Conservation (phyloP, 2,888 invertebrate genomes). For the Vannuccia rotundouncinata region DNA sequence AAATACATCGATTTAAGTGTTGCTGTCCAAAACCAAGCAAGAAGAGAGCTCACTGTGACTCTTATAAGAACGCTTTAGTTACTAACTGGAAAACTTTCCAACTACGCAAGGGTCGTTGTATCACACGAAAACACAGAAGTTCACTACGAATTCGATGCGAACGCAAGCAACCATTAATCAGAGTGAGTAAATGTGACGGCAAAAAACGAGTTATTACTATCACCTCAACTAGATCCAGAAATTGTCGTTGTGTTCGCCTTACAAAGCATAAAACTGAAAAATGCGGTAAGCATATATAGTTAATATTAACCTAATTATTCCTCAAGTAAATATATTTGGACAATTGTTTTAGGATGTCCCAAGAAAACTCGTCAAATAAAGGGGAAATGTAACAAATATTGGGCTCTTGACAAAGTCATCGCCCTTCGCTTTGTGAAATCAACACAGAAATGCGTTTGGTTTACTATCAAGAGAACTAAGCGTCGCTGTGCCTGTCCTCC, state of each 20-base stretch:
- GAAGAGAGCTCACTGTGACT: neutral
- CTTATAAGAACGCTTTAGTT: neutral
- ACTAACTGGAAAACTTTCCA: conserved; percentile 31
- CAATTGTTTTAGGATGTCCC: conserved; percentile 29
- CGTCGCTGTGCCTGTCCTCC: conserved; percentile 28
- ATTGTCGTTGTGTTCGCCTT: conserved; percentile 25
- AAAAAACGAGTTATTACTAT: conserved; percentile 2
- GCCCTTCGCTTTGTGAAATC: neutral
- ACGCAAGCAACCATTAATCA: conserved; percentile 13
- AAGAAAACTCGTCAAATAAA: conserved; percentile 5
- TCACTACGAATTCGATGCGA: conserved; percentile 9
- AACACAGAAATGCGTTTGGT: conserved; percentile 18
- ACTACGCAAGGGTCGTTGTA: neutral
- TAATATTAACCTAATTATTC: too few species aligned
- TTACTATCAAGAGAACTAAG: neutral
- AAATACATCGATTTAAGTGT: conserved; percentile 16
- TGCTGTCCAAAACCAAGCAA: conserved; percentile 34
- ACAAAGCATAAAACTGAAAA: neutral
- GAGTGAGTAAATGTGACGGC: conserved; percentile 24
- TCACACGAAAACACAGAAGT: neutral
- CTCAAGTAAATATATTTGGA: too few species aligned
- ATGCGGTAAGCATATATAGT: neutral
- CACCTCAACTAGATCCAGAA: neutral
- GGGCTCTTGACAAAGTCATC: conserved; percentile 14
- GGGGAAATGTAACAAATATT: conserved; percentile 30